Evolutionary conservation across 2,888 invertebrate species (phyloP).

Genomic region (Eupithecia dodoneata): DNA sequence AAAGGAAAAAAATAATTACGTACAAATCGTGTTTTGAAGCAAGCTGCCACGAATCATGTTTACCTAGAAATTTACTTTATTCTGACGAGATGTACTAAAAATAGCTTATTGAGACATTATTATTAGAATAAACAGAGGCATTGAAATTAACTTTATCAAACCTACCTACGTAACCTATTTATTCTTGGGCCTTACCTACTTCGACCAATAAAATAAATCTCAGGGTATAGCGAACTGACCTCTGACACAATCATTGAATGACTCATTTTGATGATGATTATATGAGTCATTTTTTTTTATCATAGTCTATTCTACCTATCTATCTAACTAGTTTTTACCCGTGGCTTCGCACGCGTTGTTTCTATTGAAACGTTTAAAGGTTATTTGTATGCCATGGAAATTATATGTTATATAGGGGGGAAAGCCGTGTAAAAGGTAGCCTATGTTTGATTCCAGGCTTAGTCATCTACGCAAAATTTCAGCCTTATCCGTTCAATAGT

Average conservation of each 20-base stretch:
- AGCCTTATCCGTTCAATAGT: background rate
- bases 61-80: slow-evolving; percentile 26
- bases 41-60: slow-evolving; percentile 45
- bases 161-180: slow-evolving; percentile 5
- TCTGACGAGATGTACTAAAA: slow-evolving; percentile 17
- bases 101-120: slow-evolving; percentile 5
- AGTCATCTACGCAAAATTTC: background rate
- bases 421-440: too few species aligned
- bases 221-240: background rate
- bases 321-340: background rate
- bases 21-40: slow-evolving; percentile 43
- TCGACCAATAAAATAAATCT: background rate
- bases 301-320: background rate
- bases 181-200: background rate
- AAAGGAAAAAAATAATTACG: slow-evolving; percentile 48
- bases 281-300: background rate
- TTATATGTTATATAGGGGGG: background rate
- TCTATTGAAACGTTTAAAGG: background rate
- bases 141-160: background rate
- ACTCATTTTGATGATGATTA: background rate
- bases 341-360: background rate
- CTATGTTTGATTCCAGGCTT: background rate
- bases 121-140: background rate
- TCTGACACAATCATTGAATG: slow-evolving; percentile 3
- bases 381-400: background rate